These are phyloP conservation scores for Bactericera cockerelli DNA, from an alignment of 1,140 invertebrate genomes.

Conservation along the genomic window DNA sequence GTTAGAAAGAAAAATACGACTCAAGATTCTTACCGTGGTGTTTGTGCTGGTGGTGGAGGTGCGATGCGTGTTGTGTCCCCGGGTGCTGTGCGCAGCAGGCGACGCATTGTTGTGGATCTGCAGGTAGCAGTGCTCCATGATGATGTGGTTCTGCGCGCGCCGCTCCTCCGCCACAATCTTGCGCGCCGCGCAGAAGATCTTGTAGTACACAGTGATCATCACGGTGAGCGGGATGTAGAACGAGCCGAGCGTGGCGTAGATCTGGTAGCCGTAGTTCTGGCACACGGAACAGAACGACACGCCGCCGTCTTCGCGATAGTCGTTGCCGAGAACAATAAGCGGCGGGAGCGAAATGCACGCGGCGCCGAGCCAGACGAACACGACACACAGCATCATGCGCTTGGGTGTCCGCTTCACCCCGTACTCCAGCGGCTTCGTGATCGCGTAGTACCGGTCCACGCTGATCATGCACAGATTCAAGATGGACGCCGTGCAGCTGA, in stretches of 20 bases:
- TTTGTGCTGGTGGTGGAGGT: conserved; percentile 42
- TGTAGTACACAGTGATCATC: conserved; percentile 83
- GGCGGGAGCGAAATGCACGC: conserved; percentile 79
- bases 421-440: conserved; percentile 79
- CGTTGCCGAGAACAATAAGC: conserved; percentile 73
- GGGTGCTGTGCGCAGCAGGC: conserved; percentile 30
- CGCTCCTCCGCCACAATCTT: conserved; percentile 72
- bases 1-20: no score
- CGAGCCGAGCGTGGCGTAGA: conserved; percentile 76
- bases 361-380: conserved; percentile 75
- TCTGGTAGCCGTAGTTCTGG: conserved; percentile 65
- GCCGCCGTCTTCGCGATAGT: conserved; percentile 42
- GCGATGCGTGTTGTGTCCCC: conserved; percentile 31
- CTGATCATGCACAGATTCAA: conserved; percentile 85
- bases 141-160: conserved; percentile 65
- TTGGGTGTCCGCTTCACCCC: conserved; percentile 70
- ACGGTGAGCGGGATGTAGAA: conserved; percentile 80
- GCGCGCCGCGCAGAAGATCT: conserved; percentile 71
- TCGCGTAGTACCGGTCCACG: conserved; percentile 74
- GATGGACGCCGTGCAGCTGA: conserved; percentile 74
- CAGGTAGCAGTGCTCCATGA: conserved; percentile 53
- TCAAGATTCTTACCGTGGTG: conserved; percentile 37
- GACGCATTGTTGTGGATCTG: conserved; percentile 40
- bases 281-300: conserved; percentile 58
- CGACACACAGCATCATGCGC: conserved; percentile 68